Evolutionary conservation across 2,113 vertebrate genomes (phyloP), one percentile per base, ranked within the genome.

Genomic region (Carassius carassius): DNA sequence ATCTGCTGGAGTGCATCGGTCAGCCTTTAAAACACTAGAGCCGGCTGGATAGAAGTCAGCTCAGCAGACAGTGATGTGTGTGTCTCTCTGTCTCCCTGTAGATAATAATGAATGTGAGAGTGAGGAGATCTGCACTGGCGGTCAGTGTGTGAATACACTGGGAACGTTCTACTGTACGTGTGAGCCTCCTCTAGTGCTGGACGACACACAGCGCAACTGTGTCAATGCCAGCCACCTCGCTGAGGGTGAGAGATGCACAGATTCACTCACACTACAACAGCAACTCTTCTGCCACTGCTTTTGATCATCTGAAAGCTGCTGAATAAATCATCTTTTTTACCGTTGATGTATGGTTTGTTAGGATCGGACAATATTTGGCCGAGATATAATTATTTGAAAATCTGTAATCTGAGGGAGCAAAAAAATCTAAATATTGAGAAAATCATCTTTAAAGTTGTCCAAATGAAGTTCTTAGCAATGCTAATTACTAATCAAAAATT

Each of bases 111-210:
- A 99, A 89, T 99, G 98, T 89, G 94, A 96, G 86, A 92, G 91
- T 74, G 96, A 95, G 87, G 93, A 96, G 62, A 93, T 89, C 35
- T 99, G 98, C 90, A 91, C 94, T 3, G 94, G 96, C 0, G 97
- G 96, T 0, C 87, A 91, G 41, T 99, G 98, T 58, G 93, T 99
- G 29, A 99, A 99, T 94, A 98, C 96, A 0, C 92, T 94, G 0
- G 98, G 98, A 14, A 97, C 97, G 0, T 97, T 96, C 90, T 96
- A 96, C 92, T 99, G 98, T 91, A 96, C 95, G 90, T 99, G 98
- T 82, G 94, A 91, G 51, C 91, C 93, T 0, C 97, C 97, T 0
- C 94, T 98, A 5, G 94, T 96, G 76, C 93, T 99, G 63, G 98
- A 99, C 90, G 91, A 94, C 77, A 96, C 95, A 0, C 93, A 95